Conservation (phyloP, 2,113 vertebrate species). For the Cheirogaleus medius region DNA sequence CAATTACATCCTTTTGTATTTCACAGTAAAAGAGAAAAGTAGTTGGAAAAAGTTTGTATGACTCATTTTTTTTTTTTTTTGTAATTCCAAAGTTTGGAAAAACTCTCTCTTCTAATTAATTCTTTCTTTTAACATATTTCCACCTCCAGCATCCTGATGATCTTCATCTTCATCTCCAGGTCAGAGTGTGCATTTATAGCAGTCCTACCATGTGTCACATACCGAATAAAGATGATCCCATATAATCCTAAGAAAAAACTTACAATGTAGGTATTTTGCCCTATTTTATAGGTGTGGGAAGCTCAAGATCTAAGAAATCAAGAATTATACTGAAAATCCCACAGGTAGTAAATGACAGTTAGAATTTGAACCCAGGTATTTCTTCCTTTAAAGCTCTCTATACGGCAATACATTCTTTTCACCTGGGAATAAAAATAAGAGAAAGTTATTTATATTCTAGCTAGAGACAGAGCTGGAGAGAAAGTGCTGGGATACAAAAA, state of each 20-base stretch:
- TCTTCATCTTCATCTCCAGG: background rate
- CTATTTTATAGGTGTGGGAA: background rate
- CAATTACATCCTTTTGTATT: conserved; percentile 56
- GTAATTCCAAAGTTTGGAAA: conserved; percentile 3
- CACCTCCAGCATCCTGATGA: background rate
- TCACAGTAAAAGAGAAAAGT: conserved; percentile 45
- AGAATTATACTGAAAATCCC: background rate
- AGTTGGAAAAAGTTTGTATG: conserved; percentile 38
- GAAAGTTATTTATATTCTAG: background rate
- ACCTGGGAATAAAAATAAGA: background rate
- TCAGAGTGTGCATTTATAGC: background rate
- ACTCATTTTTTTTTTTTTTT: background rate
- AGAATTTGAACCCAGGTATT: background rate
- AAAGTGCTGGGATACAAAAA: background rate
- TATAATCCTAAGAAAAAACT: background rate
- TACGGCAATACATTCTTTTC: background rate
- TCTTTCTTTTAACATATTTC: background rate
- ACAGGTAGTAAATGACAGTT: background rate
- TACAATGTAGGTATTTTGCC: background rate
- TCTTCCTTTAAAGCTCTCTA: background rate
- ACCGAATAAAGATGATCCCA: background rate
- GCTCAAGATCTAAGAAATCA: background rate
- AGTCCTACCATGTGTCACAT: background rate
- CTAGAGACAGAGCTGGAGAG: background rate
- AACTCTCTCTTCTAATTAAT: background rate